Evolutionary conservation across 30 jellyfish, hydroid and myxozoan genomes (phyloP).

Genomic region (Turritopsis dohrnii): DNA sequence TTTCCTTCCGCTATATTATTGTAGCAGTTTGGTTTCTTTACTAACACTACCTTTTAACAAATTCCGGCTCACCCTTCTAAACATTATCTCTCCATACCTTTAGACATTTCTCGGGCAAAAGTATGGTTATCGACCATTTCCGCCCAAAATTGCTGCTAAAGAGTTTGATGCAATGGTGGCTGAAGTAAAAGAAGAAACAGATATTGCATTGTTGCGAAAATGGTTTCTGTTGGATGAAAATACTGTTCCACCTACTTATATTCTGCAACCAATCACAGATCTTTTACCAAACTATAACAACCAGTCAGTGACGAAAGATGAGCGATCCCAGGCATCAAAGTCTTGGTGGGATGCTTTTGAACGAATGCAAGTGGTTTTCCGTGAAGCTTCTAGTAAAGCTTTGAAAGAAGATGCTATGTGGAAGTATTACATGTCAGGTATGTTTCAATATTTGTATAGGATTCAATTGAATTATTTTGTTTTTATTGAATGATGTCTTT

Average conservation of each 20-base stretch:
- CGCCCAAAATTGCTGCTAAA: conserved; percentile 58
- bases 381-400: conserved; percentile 60
- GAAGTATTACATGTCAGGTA: conserved; percentile 79
- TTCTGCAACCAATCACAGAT: conserved; percentile 60
- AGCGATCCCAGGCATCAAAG: conserved; percentile 55
- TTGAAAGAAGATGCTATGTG: conserved; percentile 11
- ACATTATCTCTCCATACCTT: not conserved
- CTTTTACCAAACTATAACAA: conserved; percentile 64
- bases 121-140: conserved; percentile 72
- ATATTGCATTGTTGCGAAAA: conserved; percentile 41
- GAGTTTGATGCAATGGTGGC: conserved; percentile 66
- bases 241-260: conserved; percentile 58
- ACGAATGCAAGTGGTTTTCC: conserved; percentile 52
- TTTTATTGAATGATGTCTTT: too few species aligned
- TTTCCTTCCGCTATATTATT: too few species aligned
- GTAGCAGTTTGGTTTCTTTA: too few species aligned
- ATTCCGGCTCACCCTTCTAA: too few species aligned
- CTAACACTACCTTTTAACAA: too few species aligned
- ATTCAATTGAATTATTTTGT: too few species aligned
- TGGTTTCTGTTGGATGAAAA: conserved; percentile 75
- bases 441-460: too few species aligned
- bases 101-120: conserved; percentile 16
- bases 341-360: conserved; percentile 90
- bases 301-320: conserved; percentile 47
- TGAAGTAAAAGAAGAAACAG: conserved; percentile 31